Percentiles rank a stretch among this genome's conserved stretches.
Conservation (phyloP, 2,113 vertebrate species). For the Elachura formosa region DNA sequence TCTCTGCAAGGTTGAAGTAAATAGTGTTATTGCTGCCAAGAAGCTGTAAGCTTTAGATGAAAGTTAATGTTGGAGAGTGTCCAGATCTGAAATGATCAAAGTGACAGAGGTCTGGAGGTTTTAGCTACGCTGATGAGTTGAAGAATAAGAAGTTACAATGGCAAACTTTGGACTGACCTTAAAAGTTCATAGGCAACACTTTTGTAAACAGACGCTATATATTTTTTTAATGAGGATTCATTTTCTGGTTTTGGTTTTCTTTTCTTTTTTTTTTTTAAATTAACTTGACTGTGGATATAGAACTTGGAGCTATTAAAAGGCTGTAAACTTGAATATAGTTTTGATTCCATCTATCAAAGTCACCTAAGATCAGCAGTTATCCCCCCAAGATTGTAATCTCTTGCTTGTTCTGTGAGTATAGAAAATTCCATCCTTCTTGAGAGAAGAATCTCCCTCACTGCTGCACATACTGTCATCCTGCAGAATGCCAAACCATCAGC, state of each 20-base stretch:
- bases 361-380: background rate
- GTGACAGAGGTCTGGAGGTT: background rate
- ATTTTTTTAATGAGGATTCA: background rate
- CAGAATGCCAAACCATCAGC: background rate
- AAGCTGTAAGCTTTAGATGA: background rate
- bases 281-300: background rate
- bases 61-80: background rate
- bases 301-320: background rate
- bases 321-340: background rate
- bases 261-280: fast-evolving
- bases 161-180: background rate
- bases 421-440: background rate
- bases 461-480: background rate
- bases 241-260: background rate
- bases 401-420: background rate
- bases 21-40: background rate
- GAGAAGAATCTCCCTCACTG: background rate
- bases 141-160: background rate
- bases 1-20: background rate
- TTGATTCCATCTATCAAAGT: background rate
- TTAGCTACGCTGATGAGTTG: background rate
- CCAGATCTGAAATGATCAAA: conserved; percentile 28
- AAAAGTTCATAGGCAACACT: background rate
- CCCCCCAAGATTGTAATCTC: background rate
- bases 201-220: background rate